These are phyloP conservation scores for Platichthys flesus DNA, from an alignment of 2,113 vertebrate species.

Conservation along the genomic window DNA sequence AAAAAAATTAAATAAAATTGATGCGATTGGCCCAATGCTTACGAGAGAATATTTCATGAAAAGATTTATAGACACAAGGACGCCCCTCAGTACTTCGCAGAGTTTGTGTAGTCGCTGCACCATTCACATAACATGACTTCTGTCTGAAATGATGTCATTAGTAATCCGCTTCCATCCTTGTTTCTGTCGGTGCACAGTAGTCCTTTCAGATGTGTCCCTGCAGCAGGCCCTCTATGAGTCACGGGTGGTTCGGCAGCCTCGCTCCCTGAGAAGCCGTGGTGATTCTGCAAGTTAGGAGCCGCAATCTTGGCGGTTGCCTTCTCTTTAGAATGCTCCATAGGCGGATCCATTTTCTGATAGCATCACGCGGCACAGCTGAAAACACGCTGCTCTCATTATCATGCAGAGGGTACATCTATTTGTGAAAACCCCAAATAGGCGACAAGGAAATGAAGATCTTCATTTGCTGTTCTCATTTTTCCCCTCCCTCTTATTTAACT, in stretches of 20 bases:
- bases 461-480: slow-evolving; percentile 11
- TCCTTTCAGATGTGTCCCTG: slow-evolving; percentile 76
- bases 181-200: slow-evolving; percentile 77
- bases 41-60: background rate
- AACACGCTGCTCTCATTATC: slow-evolving; percentile 50
- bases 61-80: slow-evolving; percentile 21
- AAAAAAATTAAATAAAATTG: slow-evolving; percentile 26
- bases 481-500: slow-evolving; percentile 15
- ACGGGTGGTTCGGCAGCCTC: slow-evolving; percentile 69
- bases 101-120: slow-evolving; percentile 30
- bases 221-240: slow-evolving; percentile 71
- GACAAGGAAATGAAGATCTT: slow-evolving; percentile 47
- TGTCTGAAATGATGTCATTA: slow-evolving; percentile 76
- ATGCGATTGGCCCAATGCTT: background rate
- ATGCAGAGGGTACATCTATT: slow-evolving; percentile 48
- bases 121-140: slow-evolving; percentile 55
- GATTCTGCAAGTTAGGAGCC: slow-evolving; percentile 72
- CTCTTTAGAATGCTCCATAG: slow-evolving; percentile 60
- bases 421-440: slow-evolving; percentile 32
- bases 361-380: slow-evolving; percentile 61
- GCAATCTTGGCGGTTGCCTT: slow-evolving; percentile 67
- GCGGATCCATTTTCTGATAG: slow-evolving; percentile 71
- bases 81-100: slow-evolving; percentile 10
- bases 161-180: slow-evolving; percentile 78
- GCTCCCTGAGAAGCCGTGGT: slow-evolving; percentile 58